Evolutionary conservation across 2,888 invertebrate species (phyloP), one percentile per base, ranked within the genome.

Genomic region (Escarpia spicata): DNA sequence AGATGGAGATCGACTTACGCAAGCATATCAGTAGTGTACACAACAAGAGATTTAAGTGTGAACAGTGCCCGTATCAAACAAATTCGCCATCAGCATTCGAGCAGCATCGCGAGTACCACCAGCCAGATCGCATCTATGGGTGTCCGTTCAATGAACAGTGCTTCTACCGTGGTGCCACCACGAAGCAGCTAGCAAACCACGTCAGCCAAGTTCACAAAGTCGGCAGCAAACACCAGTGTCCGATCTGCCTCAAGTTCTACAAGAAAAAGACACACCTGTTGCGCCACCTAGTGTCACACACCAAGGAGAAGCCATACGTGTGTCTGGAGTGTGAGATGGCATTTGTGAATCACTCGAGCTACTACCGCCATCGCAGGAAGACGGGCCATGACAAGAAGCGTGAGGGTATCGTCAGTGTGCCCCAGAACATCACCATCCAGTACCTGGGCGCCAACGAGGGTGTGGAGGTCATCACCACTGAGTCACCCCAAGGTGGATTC

Each of bases 351-450:
- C 94, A 94, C 91, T 93, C 93, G 15, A 93, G 92, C 8, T 94
- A 94, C 90, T 94, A 94, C 89, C 91, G 94, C 10, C 94, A 94
- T 91, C 92, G 94, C n/a, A 75, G 92, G 8, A 92, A 93, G 91
- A 93, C 93, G 1, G 93, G 94, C 12, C 94, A 94, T 43, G 94
- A 94, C 90, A 91, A 92, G 19, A 93, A 93, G 75, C 93, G 94
- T 26, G 93, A 94, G 43, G 97, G 97, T 97, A 97, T 94, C 15
- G 93, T 92, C 31, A 94, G 94, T 92, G 93, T 94, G 3, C 94
- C 94, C 3, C 94, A 94, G 92, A 93, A 93, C 92, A 93, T 94
- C 92, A 91, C 92, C 60, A 93, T 94, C 15, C 93, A 93, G 90
- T 92, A 93, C 75, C 43, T 93, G 19, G 91, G 92, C 15, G 91